Conservation (phyloP, 23 tunicate species). For the Ciona savignyi region DNA sequence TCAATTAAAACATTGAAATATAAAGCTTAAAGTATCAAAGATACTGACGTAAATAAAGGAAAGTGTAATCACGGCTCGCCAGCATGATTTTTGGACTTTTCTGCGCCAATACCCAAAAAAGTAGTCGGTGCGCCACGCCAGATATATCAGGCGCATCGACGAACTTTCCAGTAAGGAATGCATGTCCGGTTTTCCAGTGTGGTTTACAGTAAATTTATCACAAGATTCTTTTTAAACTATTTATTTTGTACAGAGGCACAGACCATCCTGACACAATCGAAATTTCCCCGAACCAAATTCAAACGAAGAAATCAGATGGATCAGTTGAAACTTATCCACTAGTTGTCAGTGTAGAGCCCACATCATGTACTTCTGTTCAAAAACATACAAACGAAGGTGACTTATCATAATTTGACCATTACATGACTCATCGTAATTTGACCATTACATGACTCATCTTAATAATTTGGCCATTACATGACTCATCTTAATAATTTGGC, state of each 20-base stretch:
- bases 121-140: too few species aligned
- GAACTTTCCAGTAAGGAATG: too few species aligned
- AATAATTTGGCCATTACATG: too few species aligned
- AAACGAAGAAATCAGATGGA: constrained; percentile 28
- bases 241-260: constrained; percentile 23
- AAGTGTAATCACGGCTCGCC: too few species aligned
- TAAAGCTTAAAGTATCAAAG: too few species aligned
- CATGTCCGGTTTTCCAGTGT: not conserved
- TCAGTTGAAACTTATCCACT: constrained; percentile 29
- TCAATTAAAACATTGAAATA: too few species aligned
- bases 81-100: too few species aligned
- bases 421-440: not conserved
- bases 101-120: too few species aligned
- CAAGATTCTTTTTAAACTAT: constrained; percentile 1
- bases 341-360: constrained; percentile 53
- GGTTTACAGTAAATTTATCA: not conserved
- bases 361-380: constrained; percentile 34
- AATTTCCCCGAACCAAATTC: constrained; percentile 33
- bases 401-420: not conserved
- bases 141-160: too few species aligned
- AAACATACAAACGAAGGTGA: constrained; percentile 46
- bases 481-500: too few species aligned
- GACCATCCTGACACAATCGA: constrained; percentile 37
- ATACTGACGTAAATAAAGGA: too few species aligned
- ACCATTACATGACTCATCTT: not conserved